These are phyloP conservation scores for Nomada ferruginata DNA, from an alignment of 2,888 invertebrate species.

Conservation along the genomic window DNA sequence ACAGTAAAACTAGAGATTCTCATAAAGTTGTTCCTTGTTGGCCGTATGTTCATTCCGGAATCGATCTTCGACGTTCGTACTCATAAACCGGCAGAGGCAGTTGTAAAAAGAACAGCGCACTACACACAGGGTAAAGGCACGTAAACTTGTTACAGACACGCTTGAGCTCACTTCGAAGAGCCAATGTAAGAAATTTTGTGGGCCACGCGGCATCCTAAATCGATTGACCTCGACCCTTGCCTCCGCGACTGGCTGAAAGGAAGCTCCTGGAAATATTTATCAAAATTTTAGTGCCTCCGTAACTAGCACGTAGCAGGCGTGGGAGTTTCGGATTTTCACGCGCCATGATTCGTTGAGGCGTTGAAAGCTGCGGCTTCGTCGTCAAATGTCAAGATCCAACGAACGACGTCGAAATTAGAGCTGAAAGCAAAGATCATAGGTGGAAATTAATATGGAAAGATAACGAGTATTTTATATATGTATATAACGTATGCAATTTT, in stretches of 20 bases:
- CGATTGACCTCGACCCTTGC: constrained; percentile 47
- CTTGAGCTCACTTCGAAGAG: background rate
- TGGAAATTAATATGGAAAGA: background rate
- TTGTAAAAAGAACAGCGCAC: constrained; percentile 20
- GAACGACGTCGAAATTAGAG: background rate
- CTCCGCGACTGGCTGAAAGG: background rate
- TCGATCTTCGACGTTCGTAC: constrained; percentile 26
- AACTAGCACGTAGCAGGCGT: background rate
- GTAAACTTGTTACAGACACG: constrained; percentile 29
- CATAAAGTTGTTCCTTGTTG: background rate
- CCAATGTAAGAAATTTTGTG: constrained; percentile 23
- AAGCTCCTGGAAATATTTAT: constrained; percentile 12
- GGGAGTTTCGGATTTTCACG: background rate
- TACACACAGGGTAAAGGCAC: background rate
- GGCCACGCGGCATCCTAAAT: constrained; percentile 29
- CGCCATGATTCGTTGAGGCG: background rate
- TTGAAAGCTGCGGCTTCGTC: background rate
- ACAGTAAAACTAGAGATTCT: background rate
- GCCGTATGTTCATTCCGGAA: background rate
- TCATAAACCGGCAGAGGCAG: constrained; percentile 18
- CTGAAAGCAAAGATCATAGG: background rate
- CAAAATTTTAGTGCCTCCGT: background rate
- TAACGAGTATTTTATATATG: background rate
- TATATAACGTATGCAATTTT: background rate
- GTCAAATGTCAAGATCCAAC: constrained; percentile 5